Percentiles rank a stretch among this genome's conserved stretches.
These are phyloP conservation scores for Peromyscus nudipes DNA, from an alignment of 2,797 vertebrate species.

Conservation along the genomic window DNA sequence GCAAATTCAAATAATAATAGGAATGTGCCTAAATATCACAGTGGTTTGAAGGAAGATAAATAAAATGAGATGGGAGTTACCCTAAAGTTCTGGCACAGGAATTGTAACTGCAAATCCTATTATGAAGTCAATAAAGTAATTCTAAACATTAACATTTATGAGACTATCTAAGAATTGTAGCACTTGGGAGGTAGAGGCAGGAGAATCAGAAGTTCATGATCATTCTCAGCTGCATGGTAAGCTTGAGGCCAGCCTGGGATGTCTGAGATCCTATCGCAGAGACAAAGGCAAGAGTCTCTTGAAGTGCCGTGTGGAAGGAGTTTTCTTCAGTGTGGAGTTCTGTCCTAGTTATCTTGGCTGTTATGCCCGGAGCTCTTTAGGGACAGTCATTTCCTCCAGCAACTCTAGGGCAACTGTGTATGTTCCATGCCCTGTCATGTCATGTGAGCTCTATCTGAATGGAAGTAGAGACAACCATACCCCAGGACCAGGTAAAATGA, in stretches of 20 bases:
- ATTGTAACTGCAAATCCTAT: neutral
- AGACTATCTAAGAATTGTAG: neutral
- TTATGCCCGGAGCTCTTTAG: neutral
- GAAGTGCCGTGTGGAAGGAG: neutral
- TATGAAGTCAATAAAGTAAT: neutral
- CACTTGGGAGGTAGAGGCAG: neutral
- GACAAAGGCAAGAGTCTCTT: neutral
- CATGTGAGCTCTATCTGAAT: slow-evolving; percentile 41
- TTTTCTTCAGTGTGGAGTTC: neutral
- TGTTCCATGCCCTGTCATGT: neutral
- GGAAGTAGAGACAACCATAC: neutral
- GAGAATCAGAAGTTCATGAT: neutral
- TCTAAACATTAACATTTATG: neutral
- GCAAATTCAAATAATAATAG: slow-evolving; percentile 60
- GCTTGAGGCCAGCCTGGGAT: neutral
- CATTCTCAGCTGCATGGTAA: neutral
- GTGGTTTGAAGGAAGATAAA: slow-evolving; percentile 7
- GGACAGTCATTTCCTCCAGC: neutral
- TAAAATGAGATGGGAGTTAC: neutral
- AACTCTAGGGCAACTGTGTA: neutral
- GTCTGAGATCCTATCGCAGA: neutral
- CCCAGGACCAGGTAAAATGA: neutral
- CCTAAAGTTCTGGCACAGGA: neutral
- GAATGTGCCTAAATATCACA: slow-evolving; percentile 35
- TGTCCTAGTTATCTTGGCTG: neutral